A percentile compares a stretch with the other conserved stretches of the same genome.
Conservation (phyloP, 2,113 vertebrate genomes). For the Oophaga pumilio region DNA sequence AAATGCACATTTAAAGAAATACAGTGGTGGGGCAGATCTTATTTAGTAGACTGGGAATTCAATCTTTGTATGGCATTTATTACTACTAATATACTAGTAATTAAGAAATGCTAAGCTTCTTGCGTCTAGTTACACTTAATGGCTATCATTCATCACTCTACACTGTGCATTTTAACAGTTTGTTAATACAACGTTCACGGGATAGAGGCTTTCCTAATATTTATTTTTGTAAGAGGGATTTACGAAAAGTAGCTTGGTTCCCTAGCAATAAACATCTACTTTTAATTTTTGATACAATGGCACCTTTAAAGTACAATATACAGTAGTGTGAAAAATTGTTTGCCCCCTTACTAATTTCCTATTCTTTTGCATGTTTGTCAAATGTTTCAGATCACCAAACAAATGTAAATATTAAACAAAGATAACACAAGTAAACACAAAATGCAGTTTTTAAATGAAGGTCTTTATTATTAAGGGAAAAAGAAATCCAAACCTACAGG, state of each 20-base stretch:
- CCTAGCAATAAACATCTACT: background rate
- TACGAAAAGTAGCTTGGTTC: background rate
- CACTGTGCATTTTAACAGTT: constrained; percentile 19
- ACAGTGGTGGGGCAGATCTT: background rate
- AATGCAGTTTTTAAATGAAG: too few species aligned
- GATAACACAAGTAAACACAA: too few species aligned
- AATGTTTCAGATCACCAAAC: too few species aligned
- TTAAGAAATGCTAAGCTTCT: constrained; percentile 44
- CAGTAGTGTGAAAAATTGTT: background rate
- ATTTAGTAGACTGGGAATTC: background rate
- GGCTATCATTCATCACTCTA: constrained; percentile 33
- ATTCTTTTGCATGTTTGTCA: too few species aligned
- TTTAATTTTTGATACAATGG: background rate
- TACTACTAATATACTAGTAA: constrained; percentile 44
- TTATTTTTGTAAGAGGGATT: constrained; percentile 3
- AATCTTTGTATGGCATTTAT: constrained; percentile 26
- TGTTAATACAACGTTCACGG: constrained; percentile 32
- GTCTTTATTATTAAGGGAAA: too few species aligned
- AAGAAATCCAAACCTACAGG: too few species aligned
- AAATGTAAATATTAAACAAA: too few species aligned
- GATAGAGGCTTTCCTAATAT: constrained; percentile 17
- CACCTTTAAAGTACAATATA: background rate
- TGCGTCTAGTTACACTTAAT: constrained; percentile 32
- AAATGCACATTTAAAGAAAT: background rate
- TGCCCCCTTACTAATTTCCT: too few species aligned